These are phyloP conservation scores for Mustela lutreola DNA, from an alignment of 2,113 vertebrate species.

Conservation along the genomic window DNA sequence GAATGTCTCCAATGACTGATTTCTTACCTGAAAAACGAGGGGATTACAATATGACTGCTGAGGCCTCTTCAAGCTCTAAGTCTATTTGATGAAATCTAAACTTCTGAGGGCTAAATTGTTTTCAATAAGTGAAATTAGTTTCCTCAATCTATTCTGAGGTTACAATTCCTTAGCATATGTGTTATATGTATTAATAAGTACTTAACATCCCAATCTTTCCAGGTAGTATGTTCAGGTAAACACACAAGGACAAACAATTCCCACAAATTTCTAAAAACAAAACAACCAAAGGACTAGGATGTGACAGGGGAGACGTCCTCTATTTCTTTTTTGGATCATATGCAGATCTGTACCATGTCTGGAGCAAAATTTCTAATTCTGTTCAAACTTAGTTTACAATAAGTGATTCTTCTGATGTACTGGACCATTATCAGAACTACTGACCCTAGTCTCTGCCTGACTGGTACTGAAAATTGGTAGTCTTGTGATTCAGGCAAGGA, in stretches of 20 bases:
- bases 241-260: background rate
- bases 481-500: background rate
- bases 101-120: background rate
- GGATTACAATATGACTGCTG: conserved; percentile 44
- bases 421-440: background rate
- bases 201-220: background rate
- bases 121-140: conserved; percentile 42
- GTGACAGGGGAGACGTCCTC: background rate
- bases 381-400: background rate
- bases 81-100: conserved; percentile 59
- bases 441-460: background rate
- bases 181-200: conserved; percentile 13
- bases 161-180: background rate
- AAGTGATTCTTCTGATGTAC: conserved; percentile 22
- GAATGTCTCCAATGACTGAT: conserved; percentile 63
- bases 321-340: background rate
- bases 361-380: conserved; percentile 31
- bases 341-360: background rate
- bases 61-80: background rate
- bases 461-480: background rate
- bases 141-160: background rate
- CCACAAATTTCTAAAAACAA: conserved; percentile 28
- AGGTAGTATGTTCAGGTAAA: background rate
- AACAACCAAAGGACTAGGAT: background rate
- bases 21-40: conserved; percentile 77